Percentiles rank a stretch among this genome's conserved stretches.
phyloP scores from a whole-genome alignment of 2,113 vertebrate genomes.

The Vulpes vulpes region DNA sequence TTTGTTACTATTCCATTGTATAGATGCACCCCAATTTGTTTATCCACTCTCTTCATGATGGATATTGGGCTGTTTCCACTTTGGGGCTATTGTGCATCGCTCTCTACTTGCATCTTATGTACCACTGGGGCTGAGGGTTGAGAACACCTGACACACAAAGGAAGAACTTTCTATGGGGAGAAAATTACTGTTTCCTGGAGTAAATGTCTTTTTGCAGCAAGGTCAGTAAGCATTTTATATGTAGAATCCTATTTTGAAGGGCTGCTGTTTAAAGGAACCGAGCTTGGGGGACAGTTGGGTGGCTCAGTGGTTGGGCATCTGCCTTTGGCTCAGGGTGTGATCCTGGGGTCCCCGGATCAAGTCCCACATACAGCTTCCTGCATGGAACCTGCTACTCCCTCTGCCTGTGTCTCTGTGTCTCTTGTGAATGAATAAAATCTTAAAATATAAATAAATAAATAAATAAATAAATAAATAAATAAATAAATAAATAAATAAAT shows the following conservation, averaged over 20 bases:
- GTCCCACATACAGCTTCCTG: too few relatives aligned
- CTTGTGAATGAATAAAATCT: too few relatives aligned
- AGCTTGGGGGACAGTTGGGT: neutral
- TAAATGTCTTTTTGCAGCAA: neutral
- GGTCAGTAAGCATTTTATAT: neutral
- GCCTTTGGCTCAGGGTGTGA: too few relatives aligned
- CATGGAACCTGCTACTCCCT: too few relatives aligned
- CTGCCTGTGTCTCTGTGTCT: too few relatives aligned
- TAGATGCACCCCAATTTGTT: neutral
- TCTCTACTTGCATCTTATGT: neutral
- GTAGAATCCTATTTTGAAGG: slow-evolving; percentile 4
- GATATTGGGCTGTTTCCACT: neutral
- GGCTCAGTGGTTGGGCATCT: too few relatives aligned
- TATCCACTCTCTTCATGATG: neutral
- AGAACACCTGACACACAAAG: neutral
- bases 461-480: too few relatives aligned
- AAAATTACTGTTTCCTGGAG: neutral
- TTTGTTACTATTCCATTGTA: neutral
- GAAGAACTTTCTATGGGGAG: neutral
- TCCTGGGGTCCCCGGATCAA: too few relatives aligned
- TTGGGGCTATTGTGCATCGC: neutral
- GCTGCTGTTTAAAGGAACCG: neutral
- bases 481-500: too few relatives aligned
- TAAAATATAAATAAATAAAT: too few relatives aligned
- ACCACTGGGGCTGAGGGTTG: neutral